Conservation (phyloP, 2,797 vertebrate genomes). For the Falco berigora region DNA sequence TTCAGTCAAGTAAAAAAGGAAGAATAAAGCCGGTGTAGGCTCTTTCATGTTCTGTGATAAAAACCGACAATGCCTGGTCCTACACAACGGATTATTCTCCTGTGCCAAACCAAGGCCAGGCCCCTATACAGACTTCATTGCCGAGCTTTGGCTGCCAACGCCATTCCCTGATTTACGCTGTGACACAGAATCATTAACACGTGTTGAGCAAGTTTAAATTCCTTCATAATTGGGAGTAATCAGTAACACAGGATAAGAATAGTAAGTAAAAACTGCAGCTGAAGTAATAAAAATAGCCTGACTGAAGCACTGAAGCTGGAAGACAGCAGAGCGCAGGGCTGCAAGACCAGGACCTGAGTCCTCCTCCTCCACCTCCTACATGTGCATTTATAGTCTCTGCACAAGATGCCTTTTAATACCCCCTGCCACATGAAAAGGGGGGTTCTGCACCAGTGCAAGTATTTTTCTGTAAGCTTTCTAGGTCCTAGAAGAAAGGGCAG, state of each 20-base stretch:
- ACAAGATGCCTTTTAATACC: neutral
- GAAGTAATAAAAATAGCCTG: constrained; percentile 19
- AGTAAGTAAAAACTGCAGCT: constrained; percentile 19
- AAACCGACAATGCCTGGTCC: neutral
- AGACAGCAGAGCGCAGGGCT: neutral
- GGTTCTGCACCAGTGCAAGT: neutral
- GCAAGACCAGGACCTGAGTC: neutral
- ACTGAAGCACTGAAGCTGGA: neutral
- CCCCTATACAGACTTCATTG: neutral
- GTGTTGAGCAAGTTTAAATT: neutral
- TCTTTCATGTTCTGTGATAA: neutral
- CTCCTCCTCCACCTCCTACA: neutral
- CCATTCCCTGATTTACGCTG: neutral
- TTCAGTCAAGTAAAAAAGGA: constrained; percentile 11
- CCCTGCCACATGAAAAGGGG: neutral
- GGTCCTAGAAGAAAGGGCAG: neutral
- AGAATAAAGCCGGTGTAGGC: neutral
- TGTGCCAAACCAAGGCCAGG: neutral
- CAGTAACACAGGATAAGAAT: constrained; percentile 22
- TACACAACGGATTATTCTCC: neutral
- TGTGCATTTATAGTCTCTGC: neutral
- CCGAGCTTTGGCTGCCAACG: neutral
- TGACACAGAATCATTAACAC: neutral
- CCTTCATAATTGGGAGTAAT: constrained; percentile 24
- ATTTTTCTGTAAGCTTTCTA: neutral